A percentile compares a stretch with the other conserved stretches of the same genome.
Evolutionary conservation across 2,113 vertebrate genomes (phyloP).

Genomic region (Prochilodus magdalenae): DNA sequence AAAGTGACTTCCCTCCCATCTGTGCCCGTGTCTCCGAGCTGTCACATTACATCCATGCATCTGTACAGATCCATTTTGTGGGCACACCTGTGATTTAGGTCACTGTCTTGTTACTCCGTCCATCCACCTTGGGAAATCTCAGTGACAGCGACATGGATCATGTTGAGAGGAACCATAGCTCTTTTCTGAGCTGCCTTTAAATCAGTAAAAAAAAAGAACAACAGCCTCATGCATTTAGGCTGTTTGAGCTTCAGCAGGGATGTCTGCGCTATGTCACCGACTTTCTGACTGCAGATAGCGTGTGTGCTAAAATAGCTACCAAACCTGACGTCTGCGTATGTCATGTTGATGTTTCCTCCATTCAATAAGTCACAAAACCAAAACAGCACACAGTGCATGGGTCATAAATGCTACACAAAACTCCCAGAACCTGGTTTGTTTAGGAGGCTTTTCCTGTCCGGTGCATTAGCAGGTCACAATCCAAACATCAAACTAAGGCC

Average conservation of each 20-base stretch:
- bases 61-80: conserved; percentile 6
- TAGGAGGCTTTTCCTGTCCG: conserved; percentile 43
- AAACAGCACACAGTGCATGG: neutral
- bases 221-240: conserved; percentile 3
- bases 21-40: conserved; percentile 2
- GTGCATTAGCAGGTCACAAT: conserved; percentile 34
- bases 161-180: neutral
- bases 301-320: neutral
- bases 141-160: neutral
- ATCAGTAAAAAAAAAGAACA: conserved; percentile 25
- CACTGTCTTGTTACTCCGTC: neutral
- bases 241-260: neutral
- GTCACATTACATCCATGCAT: conserved; percentile 18
- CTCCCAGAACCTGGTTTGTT: conserved; percentile 52
- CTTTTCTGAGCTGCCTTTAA: neutral
- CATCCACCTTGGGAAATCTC: conserved; percentile 21
- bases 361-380: neutral
- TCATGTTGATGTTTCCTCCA: neutral
- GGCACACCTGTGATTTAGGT: conserved; percentile 5
- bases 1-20: conserved; percentile 1
- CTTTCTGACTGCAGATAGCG: neutral
- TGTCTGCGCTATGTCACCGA: conserved; percentile 23
- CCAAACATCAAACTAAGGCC: conserved; percentile 59
- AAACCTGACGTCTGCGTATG: neutral
- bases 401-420: neutral